These are phyloP conservation scores for Sarotherodon lohbergeri DNA, from an alignment of 2,113 vertebrate species.

Conservation along the genomic window DNA sequence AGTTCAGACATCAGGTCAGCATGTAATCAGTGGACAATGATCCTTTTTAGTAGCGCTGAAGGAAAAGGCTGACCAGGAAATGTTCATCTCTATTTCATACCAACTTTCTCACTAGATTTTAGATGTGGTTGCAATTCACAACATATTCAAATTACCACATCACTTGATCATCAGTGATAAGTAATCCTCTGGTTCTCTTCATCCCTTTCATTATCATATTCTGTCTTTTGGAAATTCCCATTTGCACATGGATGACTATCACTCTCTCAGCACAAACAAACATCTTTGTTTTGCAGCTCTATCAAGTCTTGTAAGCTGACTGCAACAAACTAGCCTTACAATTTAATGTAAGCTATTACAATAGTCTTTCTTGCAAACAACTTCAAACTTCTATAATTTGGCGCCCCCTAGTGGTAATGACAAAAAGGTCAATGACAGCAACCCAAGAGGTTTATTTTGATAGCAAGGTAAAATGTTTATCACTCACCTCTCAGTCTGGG, in stretches of 20 bases:
- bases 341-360: neutral
- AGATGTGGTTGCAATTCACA: neutral
- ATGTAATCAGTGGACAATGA: neutral
- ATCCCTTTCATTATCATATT: neutral
- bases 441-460: neutral
- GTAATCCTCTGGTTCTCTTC: neutral
- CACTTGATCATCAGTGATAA: neutral
- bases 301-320: neutral
- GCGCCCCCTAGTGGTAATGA: neutral
- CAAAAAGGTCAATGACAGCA: neutral
- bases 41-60: neutral
- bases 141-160: neutral
- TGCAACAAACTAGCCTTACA: neutral
- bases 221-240: neutral
- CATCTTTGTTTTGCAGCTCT: neutral
- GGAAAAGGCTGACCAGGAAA: neutral
- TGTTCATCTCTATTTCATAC: neutral
- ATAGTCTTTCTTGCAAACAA: neutral
- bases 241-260: neutral
- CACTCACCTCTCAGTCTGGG: constrained; percentile 37
- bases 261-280: neutral
- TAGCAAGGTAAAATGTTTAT: neutral
- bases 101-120: neutral
- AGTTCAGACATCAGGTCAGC: neutral
- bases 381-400: neutral